Conservation (phyloP, 2,888 invertebrate species). For the Cephus pulcher region DNA sequence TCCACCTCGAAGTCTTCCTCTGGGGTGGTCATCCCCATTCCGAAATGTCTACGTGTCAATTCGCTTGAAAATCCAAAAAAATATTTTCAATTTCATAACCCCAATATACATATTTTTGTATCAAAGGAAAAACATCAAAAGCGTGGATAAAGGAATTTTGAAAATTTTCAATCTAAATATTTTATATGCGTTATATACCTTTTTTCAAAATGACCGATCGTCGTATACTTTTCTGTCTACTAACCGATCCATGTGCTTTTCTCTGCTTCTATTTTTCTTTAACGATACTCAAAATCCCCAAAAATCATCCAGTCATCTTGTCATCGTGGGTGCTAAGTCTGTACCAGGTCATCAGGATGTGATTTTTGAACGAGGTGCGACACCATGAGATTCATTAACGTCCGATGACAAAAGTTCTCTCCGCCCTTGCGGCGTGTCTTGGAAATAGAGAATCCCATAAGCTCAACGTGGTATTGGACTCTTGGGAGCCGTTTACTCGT, state of each 20-base stretch:
- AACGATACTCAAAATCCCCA: too few species aligned
- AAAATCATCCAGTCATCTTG: too few species aligned
- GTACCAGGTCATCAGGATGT: too few species aligned
- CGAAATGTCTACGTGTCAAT: not conserved
- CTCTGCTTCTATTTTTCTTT: too few species aligned
- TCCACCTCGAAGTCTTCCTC: conserved; percentile 29
- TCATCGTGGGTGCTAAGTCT: too few species aligned
- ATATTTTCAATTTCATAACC: not conserved
- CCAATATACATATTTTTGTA: not conserved
- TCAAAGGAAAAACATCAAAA: not conserved
- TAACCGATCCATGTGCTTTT: too few species aligned
- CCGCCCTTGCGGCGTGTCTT: conserved; percentile 31
- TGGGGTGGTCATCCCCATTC: not conserved
- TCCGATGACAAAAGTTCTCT: conserved; percentile 30
- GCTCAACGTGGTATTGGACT: conserved; percentile 39
- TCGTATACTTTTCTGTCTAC: too few species aligned
- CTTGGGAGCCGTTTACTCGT: conserved; percentile 35
- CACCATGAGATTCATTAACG: conserved; percentile 35
- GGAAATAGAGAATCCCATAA: conserved; percentile 23
- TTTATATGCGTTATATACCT: not conserved
- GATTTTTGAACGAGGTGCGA: too few species aligned
- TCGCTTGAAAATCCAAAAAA: not conserved
- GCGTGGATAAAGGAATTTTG: too few species aligned
- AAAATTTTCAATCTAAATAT: not conserved
- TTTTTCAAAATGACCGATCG: not conserved